These are phyloP conservation scores for Neuroterus valhalla DNA, from an alignment of 1,140 invertebrate species.

Conservation along the genomic window DNA sequence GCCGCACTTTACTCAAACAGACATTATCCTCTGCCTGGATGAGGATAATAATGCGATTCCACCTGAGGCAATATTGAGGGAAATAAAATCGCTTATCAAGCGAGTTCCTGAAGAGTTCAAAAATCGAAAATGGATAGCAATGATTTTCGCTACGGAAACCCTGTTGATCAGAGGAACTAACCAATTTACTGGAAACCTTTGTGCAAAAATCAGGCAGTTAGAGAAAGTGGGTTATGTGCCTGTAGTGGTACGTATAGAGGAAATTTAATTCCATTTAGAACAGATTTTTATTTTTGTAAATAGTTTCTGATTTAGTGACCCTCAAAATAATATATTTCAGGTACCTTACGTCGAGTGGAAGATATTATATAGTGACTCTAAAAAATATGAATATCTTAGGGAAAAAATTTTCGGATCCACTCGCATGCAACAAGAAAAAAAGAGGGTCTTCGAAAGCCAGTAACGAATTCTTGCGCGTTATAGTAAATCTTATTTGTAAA, in stretches of 20 bases:
- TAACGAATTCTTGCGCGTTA: slow-evolving; percentile 10
- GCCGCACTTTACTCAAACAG: slow-evolving; percentile 76
- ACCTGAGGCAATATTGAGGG: slow-evolving; percentile 52
- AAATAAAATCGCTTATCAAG: slow-evolving; percentile 68
- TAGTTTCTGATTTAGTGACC: slow-evolving; percentile 15
- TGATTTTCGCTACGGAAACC: slow-evolving; percentile 71
- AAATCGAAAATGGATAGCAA: slow-evolving; percentile 69
- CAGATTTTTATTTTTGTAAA: slow-evolving; percentile 30
- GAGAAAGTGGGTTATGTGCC: slow-evolving; percentile 77
- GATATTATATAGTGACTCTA: neutral
- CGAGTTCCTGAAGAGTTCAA: slow-evolving; percentile 62
- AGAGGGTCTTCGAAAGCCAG: slow-evolving; percentile 7
- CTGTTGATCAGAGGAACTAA: slow-evolving; percentile 65
- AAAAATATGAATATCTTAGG: slow-evolving; percentile 33
- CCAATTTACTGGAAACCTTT: slow-evolving; percentile 66
- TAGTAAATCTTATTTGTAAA: slow-evolving; percentile 6
- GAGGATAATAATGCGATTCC: slow-evolving; percentile 63
- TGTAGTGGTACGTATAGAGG: slow-evolving; percentile 73
- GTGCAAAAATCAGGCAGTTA: slow-evolving; percentile 76
- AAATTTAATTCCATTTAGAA: slow-evolving; percentile 15
- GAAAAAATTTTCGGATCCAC: neutral
- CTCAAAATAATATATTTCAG: slow-evolving; percentile 40
- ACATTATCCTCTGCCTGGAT: slow-evolving; percentile 77
- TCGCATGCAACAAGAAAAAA: neutral
- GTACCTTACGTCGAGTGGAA: slow-evolving; percentile 44